A percentile compares a stretch with the other conserved stretches of the same genome.
Evolutionary conservation across 2,888 invertebrate species (phyloP).

Genomic region (Fragum fragum): DNA sequence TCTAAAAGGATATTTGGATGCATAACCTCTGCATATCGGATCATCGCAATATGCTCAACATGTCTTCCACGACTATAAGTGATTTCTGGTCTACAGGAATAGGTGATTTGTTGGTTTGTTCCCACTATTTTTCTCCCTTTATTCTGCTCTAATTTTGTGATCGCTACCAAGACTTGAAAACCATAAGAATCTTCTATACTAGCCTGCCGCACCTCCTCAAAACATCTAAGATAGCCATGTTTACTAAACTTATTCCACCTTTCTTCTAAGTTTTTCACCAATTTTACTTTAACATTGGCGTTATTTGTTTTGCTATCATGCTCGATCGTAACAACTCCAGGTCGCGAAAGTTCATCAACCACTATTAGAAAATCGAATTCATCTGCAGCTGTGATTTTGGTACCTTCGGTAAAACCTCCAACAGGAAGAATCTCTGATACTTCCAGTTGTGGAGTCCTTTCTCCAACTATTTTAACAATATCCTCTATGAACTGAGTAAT

Average conservation of each 20-base stretch:
- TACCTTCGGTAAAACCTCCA: background rate
- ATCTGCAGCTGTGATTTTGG: background rate
- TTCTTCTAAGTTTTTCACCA: background rate
- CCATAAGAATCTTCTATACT: conserved; percentile 3
- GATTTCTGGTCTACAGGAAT: background rate
- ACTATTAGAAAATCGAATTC: conserved; percentile 2
- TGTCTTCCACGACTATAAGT: background rate
- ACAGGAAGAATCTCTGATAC: conserved; percentile 4
- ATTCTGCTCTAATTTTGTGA: background rate
- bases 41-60: background rate
- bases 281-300: conserved; percentile 7
- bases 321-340: background rate
- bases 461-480: background rate
- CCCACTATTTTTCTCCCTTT: background rate
- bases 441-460: background rate
- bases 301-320: background rate
- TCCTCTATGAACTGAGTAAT: background rate
- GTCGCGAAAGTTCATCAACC: background rate
- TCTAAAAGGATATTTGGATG: conserved; percentile 12
- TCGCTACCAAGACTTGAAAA: background rate
- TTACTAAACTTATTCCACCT: conserved; percentile 1
- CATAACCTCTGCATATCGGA: background rate
- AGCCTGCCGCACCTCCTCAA: background rate
- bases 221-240: conserved; percentile 13
- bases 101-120: background rate